A percentile compares a stretch with the other conserved stretches of the same genome.
These are phyloP conservation scores for Rhyzopertha dominica DNA, from an alignment of 1,140 invertebrate genomes.

Conservation along the genomic window DNA sequence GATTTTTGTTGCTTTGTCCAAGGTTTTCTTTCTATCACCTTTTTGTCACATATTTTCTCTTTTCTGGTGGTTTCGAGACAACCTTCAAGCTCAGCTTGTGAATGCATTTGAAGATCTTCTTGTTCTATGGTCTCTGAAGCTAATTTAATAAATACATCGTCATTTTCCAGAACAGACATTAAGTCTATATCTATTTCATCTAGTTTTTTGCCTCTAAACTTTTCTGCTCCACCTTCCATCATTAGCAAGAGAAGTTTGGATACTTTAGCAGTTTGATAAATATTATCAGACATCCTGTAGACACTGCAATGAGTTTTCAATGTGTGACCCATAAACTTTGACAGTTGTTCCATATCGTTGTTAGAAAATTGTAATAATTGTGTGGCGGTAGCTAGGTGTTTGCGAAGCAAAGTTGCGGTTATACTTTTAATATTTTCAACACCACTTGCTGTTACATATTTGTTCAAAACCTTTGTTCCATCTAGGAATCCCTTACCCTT, in stretches of 20 bases:
- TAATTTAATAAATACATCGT: no score
- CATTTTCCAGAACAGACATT: background rate
- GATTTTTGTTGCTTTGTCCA: no score
- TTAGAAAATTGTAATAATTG: conserved; percentile 17
- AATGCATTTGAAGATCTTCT: no score
- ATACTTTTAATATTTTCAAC: conserved; percentile 10
- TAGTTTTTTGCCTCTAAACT: conserved; percentile 17
- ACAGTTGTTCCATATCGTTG: conserved; percentile 17
- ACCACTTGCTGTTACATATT: conserved; percentile 13
- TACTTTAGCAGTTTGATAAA: conserved; percentile 12
- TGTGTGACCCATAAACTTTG: conserved; percentile 16
- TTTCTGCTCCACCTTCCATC: conserved; percentile 16
- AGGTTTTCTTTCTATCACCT: no score
- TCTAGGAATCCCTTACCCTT: conserved; percentile 13
- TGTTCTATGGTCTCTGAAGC: no score
- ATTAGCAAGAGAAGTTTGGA: conserved; percentile 18
- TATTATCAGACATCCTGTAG: conserved; percentile 17
- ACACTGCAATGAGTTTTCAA: conserved; percentile 16
- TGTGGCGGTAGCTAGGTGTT: conserved; percentile 17
- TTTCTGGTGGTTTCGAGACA: no score
- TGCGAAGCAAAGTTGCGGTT: conserved; percentile 18
- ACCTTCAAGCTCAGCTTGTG: no score
- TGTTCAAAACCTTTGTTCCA: conserved; percentile 16
- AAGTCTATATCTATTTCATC: conserved; percentile 22
- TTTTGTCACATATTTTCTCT: no score